A percentile compares a stretch with the other conserved stretches of the same genome.
Evolutionary conservation across 2,888 invertebrate genomes (phyloP).

Genomic region (Ditula angustiorana): DNA sequence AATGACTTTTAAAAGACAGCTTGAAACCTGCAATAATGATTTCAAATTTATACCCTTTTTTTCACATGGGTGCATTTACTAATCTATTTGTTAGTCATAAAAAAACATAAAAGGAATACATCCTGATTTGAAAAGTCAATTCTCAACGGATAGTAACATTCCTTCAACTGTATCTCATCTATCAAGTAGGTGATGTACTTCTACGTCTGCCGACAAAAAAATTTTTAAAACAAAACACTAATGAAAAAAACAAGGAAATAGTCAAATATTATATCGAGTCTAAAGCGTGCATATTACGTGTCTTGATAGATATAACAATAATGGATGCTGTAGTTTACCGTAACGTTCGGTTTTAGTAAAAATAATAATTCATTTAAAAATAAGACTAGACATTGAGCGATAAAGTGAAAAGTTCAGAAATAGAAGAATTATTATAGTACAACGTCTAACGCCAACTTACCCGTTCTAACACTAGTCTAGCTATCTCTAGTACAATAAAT

Average conservation of each 20-base stretch:
- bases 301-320: neutral
- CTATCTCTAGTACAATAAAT: constrained; percentile 34
- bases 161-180: too few species aligned
- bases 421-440: constrained; percentile 43
- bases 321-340: neutral
- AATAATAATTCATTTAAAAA: constrained; percentile 38
- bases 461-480: constrained; percentile 39
- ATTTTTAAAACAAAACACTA: neutral
- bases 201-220: too few species aligned
- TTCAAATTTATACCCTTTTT: too few species aligned
- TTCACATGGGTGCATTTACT: too few species aligned
- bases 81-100: too few species aligned
- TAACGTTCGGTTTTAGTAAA: neutral
- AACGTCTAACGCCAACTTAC: constrained; percentile 50
- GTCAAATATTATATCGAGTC: constrained; percentile 39
- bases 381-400: constrained; percentile 75
- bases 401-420: constrained; percentile 53
- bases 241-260: constrained; percentile 43
- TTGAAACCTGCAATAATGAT: too few species aligned
- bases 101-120: too few species aligned
- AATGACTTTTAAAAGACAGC: too few species aligned
- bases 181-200: too few species aligned
- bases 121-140: too few species aligned
- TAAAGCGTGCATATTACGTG: constrained; percentile 26
- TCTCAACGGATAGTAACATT: too few species aligned